phyloP scores from a whole-genome alignment of 1,140 invertebrate species.

The Diorhabda carinulata region DNA sequence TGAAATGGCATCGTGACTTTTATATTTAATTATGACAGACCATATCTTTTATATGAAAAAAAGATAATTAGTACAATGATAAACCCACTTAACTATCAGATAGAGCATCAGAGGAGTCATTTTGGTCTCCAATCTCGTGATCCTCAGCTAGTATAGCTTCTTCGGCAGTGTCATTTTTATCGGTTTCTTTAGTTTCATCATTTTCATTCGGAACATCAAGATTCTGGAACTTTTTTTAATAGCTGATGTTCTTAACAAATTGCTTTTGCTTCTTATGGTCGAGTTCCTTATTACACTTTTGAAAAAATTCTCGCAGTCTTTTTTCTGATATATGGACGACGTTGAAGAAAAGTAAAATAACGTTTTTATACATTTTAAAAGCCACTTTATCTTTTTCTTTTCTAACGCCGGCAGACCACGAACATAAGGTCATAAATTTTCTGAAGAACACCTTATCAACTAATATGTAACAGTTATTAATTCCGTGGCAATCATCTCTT shows the following conservation, averaged over 20 bases:
- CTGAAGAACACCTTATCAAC: conserved; percentile 19
- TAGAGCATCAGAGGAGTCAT: background rate
- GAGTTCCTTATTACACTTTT: conserved; percentile 17
- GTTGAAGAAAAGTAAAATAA: conserved; percentile 18
- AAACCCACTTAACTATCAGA: background rate
- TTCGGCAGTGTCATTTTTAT: background rate
- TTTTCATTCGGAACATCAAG: background rate
- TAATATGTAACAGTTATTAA: conserved; percentile 21
- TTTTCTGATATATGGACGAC: conserved; percentile 13
- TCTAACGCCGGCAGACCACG: conserved; percentile 21
- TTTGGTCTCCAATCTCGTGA: background rate
- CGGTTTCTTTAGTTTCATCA: background rate
- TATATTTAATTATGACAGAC: no score
- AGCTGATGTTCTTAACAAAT: conserved; percentile 8
- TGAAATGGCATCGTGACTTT: no score
- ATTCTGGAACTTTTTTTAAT: conserved; percentile 15
- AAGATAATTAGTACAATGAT: conserved; percentile 16
- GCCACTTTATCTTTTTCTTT: conserved; percentile 11
- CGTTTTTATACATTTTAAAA: conserved; percentile 22
- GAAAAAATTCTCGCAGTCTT: conserved; percentile 23
- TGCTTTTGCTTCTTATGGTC: conserved; percentile 10
- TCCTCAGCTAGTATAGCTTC: background rate
- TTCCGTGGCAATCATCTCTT: conserved; percentile 12
- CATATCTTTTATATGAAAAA: conserved; percentile 24
- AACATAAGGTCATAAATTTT: conserved; percentile 24